These are phyloP conservation scores for Epinephelus lanceolatus DNA, from an alignment of 2,113 vertebrate genomes.

Conservation along the genomic window DNA sequence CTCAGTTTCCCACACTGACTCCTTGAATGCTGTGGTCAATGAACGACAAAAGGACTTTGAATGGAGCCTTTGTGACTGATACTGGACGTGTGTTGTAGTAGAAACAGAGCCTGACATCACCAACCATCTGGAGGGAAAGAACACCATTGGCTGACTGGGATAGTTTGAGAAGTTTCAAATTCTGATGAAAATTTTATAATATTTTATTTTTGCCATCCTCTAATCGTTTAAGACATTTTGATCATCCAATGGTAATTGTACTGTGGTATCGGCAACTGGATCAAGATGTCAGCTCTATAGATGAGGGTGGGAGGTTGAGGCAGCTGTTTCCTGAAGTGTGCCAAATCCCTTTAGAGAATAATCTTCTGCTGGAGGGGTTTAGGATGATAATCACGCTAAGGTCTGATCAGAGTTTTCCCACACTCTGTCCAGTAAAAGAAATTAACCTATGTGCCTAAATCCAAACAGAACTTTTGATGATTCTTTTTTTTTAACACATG, in stretches of 20 bases:
- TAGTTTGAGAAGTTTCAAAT: not conserved
- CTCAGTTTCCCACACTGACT: not conserved
- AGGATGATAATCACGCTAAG: not conserved
- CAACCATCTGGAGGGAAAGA: conserved; percentile 18
- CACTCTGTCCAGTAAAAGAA: not conserved
- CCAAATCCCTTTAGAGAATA: conserved; percentile 4
- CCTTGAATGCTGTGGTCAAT: too few relatives aligned
- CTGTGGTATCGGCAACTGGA: not conserved
- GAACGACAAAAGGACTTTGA: not conserved
- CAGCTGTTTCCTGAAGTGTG: not conserved
- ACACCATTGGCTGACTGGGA: conserved; percentile 11
- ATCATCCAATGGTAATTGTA: too few relatives aligned
- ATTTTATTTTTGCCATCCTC: not conserved
- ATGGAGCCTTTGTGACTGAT: conserved; percentile 9
- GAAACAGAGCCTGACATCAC: not conserved
- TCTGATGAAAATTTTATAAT: not conserved
- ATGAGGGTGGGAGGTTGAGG: not conserved
- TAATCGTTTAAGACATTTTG: too few relatives aligned
- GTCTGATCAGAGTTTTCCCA: conserved; percentile 2
- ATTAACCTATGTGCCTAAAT: too few relatives aligned
- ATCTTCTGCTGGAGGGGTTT: not conserved
- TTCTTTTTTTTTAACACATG: too few relatives aligned
- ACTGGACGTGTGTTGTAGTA: conserved; percentile 19
- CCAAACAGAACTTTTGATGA: not conserved
- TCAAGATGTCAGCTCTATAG: not conserved